These are phyloP conservation scores for Dryobates pubescens DNA, from an alignment of 2,797 vertebrate species.

Conservation along the genomic window DNA sequence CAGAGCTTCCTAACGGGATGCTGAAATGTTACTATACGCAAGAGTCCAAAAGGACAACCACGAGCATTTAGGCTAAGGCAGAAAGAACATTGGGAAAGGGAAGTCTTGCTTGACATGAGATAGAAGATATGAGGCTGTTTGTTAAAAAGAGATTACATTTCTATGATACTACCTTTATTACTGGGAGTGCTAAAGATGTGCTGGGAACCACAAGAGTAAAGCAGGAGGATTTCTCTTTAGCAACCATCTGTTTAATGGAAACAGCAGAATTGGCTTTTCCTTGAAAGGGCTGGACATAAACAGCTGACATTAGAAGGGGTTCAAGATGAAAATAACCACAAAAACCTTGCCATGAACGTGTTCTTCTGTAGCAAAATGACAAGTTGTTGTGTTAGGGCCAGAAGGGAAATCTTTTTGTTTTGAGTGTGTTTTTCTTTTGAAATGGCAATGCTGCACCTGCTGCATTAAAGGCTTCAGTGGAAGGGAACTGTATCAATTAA, in stretches of 20 bases:
- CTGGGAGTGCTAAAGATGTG: not conserved
- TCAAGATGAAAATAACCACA: not conserved
- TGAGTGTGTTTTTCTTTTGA: not conserved
- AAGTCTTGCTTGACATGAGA: not conserved
- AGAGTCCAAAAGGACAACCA: not conserved
- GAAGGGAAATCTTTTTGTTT: not conserved
- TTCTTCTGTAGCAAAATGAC: not conserved
- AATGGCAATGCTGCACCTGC: not conserved
- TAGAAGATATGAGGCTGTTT: not conserved
- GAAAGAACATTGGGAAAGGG: not conserved
- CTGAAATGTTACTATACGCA: not conserved
- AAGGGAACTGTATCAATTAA: not conserved
- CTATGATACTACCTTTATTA: not conserved
- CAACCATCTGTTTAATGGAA: not conserved
- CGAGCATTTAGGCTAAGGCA: not conserved
- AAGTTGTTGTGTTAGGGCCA: not conserved
- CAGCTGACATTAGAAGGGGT: not conserved
- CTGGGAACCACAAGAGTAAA: not conserved
- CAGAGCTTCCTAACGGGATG: not conserved
- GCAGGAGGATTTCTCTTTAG: not conserved
- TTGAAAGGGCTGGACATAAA: not conserved
- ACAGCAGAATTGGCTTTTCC: not conserved
- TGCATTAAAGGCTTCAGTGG: not conserved
- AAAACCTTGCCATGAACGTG: not conserved
- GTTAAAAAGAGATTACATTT: not conserved